Percentiles rank a stretch among this genome's conserved stretches.
Conservation (phyloP, 2,888 invertebrate genomes). For the Ichneumon xanthorius region DNA sequence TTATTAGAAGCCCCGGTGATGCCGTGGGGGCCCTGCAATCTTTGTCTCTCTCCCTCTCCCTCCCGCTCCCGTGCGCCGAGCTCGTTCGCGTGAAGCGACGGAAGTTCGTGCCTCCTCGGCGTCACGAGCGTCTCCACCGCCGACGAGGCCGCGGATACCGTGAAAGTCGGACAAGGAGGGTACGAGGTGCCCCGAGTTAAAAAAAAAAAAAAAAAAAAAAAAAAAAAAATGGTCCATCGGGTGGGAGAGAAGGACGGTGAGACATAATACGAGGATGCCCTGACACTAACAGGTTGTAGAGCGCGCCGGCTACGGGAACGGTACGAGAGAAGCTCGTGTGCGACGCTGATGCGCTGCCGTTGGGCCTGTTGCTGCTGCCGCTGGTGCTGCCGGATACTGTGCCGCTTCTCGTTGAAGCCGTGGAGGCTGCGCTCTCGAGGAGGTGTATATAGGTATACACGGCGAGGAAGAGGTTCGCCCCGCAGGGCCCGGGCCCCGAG, state of each 20-base stretch:
- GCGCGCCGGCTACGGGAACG: slow-evolving; percentile 67
- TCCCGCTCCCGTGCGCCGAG: slow-evolving; percentile 1
- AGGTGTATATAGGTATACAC: background rate
- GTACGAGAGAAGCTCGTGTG: slow-evolving; percentile 46
- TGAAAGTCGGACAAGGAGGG: slow-evolving; percentile 64
- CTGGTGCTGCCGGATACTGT: slow-evolving; percentile 8
- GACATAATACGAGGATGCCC: slow-evolving; percentile 81
- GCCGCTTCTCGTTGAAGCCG: slow-evolving; percentile 25
- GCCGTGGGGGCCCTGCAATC: slow-evolving; percentile 81
- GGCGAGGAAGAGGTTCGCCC: background rate
- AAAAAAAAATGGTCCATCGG: slow-evolving; percentile 64
- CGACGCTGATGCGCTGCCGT: slow-evolving; percentile 35
- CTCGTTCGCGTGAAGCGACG: slow-evolving; percentile 68
- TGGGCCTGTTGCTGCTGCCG: slow-evolving; percentile 38
- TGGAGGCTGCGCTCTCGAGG: slow-evolving; percentile 19
- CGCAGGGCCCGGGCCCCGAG: slow-evolving; percentile 34
- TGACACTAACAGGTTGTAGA: slow-evolving; percentile 84
- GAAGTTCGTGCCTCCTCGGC: slow-evolving; percentile 56
- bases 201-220: slow-evolving; percentile 40
- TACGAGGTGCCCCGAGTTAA: slow-evolving; percentile 58
- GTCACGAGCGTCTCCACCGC: slow-evolving; percentile 56
- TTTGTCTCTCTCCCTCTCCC: slow-evolving; percentile 20
- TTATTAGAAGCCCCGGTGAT: slow-evolving; percentile 86
- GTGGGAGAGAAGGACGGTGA: slow-evolving; percentile 76
- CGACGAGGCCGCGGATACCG: slow-evolving; percentile 40